Base-by-base conservation (phyloP, 2,797 vertebrate species). In the Salarias fasciatus region DNA sequence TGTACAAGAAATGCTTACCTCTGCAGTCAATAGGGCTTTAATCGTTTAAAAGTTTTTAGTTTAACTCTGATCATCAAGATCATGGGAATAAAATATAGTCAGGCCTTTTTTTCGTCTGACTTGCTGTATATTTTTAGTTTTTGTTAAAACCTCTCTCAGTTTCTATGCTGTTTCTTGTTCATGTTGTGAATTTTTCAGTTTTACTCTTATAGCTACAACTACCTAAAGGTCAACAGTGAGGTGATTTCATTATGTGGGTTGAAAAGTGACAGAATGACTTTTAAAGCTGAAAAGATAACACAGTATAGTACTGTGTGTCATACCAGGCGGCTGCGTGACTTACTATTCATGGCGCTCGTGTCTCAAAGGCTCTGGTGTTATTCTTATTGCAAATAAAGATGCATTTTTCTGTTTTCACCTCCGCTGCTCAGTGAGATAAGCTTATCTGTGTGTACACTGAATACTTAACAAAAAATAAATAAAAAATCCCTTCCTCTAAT, bases 401-500 rank as follows among this genome's bases (percentile, higher is more conserved):
- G 30, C 54, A 63, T 63, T 53, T 18, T 7, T 31, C 14, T 65
- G 30, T 43, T 62, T 64, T 62, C 41, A 46, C 15, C 42, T 18
- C 28, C 11, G 43, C 43, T 71, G 60, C 48, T 44, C 30, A 42
- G 36, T 61, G 46, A 62, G 53, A 71, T 74, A 65, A 54, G 48
- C 41, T 13, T 7, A n/a, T 14, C 8, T 69, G 57, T 55, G 63
- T 70, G 42, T 55, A 45, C 42, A 13, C 8, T 1, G 38, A 56
- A 69, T 55, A 64, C 18, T 31, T 15, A 75, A 62, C 35, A 49
- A 10, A 10, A 13, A 13, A 31, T 1, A 4, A 31, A 36, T 7
- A 24, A n/a, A 35, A 42, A 46, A 6, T 24, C 24, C 18, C 18
- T n/a, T 24, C 18, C 18, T 24, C 18, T 24, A 24, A 24, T 24